A percentile compares a stretch with the other conserved stretches of the same genome.
Conservation (phyloP, 2,797 vertebrate species). For the Thalassophryne amazonica region DNA sequence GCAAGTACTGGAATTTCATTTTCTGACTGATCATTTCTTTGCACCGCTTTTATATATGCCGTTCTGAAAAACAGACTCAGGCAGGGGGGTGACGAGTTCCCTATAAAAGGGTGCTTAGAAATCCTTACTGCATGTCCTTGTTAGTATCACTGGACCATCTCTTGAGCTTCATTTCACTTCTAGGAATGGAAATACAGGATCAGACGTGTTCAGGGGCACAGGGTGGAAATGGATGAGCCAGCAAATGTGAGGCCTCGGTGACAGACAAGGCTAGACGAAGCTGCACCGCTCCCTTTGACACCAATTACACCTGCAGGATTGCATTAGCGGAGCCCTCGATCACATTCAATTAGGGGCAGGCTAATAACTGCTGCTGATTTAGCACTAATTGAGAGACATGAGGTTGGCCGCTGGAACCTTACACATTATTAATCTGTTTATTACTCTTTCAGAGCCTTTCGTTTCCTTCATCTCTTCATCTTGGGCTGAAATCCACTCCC, state of each 20-base stretch:
- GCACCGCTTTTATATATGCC: conserved; percentile 4
- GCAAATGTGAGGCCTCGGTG: conserved; percentile 21
- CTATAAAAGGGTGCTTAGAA: too few species aligned
- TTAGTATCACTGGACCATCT: conserved; percentile 36
- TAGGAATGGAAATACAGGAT: conserved; percentile 8
- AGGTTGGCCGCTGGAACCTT: conserved; percentile 50
- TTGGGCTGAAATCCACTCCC: neutral
- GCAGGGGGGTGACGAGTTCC: too few species aligned
- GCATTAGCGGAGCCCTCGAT: conserved; percentile 63
- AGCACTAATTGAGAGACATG: conserved; percentile 73
- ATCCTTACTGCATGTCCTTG: conserved; percentile 18
- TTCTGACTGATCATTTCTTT: neutral
- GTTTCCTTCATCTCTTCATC: conserved; percentile 32
- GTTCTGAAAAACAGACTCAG: neutral
- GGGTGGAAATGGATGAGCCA: conserved; percentile 40
- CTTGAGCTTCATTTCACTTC: conserved; percentile 12
- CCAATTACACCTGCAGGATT: conserved; percentile 71
- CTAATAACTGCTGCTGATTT: conserved; percentile 72
- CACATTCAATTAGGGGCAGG: conserved; percentile 72
- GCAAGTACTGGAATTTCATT: conserved; percentile 3
- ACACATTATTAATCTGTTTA: conserved; percentile 69
- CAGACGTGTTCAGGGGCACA: conserved; percentile 9
- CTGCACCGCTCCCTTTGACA: conserved; percentile 46
- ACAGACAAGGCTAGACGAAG: conserved; percentile 9
- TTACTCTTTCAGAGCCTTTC: conserved; percentile 54